A percentile compares a stretch with the other conserved stretches of the same genome.
Evolutionary conservation across 2,113 vertebrate species (phyloP).

Genomic region (Anolis sagrei): DNA sequence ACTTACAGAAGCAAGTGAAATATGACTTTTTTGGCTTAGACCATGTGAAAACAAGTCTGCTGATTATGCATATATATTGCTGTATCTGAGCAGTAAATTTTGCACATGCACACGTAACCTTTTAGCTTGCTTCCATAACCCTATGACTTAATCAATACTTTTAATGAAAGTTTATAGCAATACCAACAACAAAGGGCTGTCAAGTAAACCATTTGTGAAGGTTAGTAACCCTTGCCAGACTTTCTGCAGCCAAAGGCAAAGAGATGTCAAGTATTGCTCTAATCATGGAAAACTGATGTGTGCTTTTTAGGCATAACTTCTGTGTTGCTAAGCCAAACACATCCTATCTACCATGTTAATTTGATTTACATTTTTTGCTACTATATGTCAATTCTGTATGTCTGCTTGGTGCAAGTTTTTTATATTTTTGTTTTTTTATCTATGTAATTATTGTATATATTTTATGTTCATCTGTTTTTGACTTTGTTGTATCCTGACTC

Average conservation of each 20-base stretch:
- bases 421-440: no score
- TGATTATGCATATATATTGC: neutral
- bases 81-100: constrained; percentile 12
- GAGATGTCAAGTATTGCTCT: neutral
- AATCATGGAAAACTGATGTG: neutral
- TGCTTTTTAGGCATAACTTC: neutral
- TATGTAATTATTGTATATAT: no score
- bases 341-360: neutral
- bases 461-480: no score
- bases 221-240: neutral
- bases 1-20: constrained; percentile 17
- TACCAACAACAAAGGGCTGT: neutral
- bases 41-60: neutral
- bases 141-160: constrained; percentile 20
- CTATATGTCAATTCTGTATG: no score
- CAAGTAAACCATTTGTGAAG: neutral
- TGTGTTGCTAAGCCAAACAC: neutral
- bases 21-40: neutral
- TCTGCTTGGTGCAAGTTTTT: no score
- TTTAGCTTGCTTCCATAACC: neutral
- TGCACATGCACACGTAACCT: neutral
- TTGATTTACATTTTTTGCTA: no score
- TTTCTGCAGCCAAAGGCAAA: neutral
- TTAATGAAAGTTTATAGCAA: neutral
- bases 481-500: no score